Evolutionary conservation across 2,113 vertebrate genomes (phyloP).

Genomic region (Ctenodactylus gundi): DNA sequence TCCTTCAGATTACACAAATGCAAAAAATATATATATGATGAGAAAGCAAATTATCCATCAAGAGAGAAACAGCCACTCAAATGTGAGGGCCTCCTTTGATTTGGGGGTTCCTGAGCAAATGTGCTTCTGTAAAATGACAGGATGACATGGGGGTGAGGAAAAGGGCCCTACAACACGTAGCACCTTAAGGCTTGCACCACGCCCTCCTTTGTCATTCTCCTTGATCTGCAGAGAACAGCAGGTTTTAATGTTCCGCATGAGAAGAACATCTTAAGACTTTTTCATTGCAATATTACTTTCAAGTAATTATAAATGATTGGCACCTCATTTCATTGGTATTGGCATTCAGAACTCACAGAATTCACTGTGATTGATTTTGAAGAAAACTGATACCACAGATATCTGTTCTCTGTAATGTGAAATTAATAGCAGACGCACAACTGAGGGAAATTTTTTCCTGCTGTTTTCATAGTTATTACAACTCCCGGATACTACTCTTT

Average conservation of each 20-base stretch:
- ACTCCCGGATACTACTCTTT: background rate
- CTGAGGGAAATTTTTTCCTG: constrained; percentile 48
- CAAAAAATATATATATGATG: constrained; percentile 8
- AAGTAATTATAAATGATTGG: constrained; percentile 66
- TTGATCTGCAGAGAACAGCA: background rate
- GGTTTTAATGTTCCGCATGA: background rate
- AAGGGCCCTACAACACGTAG: background rate
- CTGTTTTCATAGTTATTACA: constrained; percentile 60
- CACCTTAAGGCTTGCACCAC: background rate
- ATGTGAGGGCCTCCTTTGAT: background rate
- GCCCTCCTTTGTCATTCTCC: background rate
- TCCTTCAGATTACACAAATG: background rate
- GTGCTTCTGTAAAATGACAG: constrained; percentile 32
- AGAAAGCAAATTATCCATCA: background rate
- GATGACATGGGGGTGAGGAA: background rate
- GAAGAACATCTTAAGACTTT: constrained; percentile 35
- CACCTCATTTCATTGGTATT: constrained; percentile 61
- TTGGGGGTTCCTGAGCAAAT: background rate
- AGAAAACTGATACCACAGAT: constrained; percentile 66
- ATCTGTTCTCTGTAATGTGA: constrained; percentile 60
- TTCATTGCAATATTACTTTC: constrained; percentile 48
- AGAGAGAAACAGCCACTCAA: background rate
- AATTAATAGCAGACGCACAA: constrained; percentile 72
- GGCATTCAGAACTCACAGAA: constrained; percentile 59
- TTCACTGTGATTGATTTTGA: constrained; percentile 67